Base-by-base conservation (phyloP, 1,140 invertebrate species). In the Trichoplusia ni region DNA sequence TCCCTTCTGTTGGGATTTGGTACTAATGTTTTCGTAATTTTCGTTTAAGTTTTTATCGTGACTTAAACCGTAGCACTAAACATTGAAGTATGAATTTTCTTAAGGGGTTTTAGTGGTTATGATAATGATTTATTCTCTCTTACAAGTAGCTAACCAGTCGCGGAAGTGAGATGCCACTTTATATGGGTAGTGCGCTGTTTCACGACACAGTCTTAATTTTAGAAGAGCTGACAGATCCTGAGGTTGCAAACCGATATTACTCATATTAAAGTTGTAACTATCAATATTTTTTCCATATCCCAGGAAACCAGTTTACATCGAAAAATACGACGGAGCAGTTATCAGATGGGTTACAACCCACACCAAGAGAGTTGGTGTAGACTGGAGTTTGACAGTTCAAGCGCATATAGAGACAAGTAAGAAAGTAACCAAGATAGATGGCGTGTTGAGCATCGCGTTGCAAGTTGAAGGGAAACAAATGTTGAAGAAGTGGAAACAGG, bases 1-100 rank as follows among this genome's bases (percentile, higher is more conserved):
- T 98, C 70, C 97, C 98, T 0, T 98, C 97, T 1, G 92, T 96
- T 67, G 98, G 98, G 67, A 94, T 99, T 44, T 99, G 97, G 97
- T 96, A 92, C 84, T 64, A 14, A 1, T 19, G 14, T 18, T 27
- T n/a, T 58, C 23, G 14, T 42, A 38, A 49, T 0, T n/a, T n/a
- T n/a, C n/a, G n/a, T n/a, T n/a, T n/a, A n/a, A n/a, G n/a, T n/a
- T n/a, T n/a, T n/a, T n/a, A n/a, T n/a, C n/a, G n/a, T n/a, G n/a
- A n/a, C n/a, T n/a, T n/a, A n/a, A n/a, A n/a, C n/a, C n/a, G n/a
- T n/a, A n/a, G n/a, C n/a, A n/a, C n/a, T 27, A 27, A 7, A 7
- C 3, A 27, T 4, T 3, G 7, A 27, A 4, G 3, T 7, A 27
- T 7, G 3, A 4, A 27, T 27, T 27, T 27, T 27, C 25, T 4